Percentiles rank a stretch among this genome's conserved stretches.
Evolutionary conservation across 92 coral and sea anemone genomes (phyloP).

Genomic region (Parazoanthus atlanticus): DNA sequence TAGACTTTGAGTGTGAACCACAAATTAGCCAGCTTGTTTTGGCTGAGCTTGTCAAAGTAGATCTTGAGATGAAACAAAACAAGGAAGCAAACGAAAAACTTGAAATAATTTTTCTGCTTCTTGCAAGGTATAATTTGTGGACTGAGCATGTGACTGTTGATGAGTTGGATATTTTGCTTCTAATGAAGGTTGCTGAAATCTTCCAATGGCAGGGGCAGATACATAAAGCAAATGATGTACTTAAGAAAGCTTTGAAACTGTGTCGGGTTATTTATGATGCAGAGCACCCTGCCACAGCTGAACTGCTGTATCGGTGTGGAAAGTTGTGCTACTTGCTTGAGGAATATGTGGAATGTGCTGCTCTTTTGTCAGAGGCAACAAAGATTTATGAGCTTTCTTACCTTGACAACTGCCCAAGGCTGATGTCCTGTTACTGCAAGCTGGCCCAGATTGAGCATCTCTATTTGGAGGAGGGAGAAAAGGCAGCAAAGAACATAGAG

Average conservation of each 20-base stretch:
- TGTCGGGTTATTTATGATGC: background rate
- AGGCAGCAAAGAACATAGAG: constrained; percentile 8
- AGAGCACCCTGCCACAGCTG: constrained; percentile 21
- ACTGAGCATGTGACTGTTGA: background rate
- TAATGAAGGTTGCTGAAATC: constrained; percentile 1
- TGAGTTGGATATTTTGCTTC: background rate
- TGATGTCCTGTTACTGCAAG: constrained; percentile 8
- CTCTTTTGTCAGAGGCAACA: background rate
- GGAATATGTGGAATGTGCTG: constrained; percentile 8
- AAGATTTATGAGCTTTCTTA: background rate
- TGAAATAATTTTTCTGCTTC: background rate
- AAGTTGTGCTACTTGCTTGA: background rate
- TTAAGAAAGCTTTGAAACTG: background rate
- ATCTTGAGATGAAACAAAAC: constrained; percentile 6
- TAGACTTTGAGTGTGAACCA: background rate
- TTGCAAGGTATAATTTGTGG: background rate
- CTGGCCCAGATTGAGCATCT: background rate
- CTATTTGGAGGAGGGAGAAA: background rate
- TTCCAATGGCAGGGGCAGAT: background rate
- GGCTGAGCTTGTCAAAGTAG: background rate
- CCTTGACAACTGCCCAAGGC: background rate
- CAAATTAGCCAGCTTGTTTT: background rate
- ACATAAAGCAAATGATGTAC: background rate
- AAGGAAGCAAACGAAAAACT: background rate
- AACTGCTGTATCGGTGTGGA: constrained; percentile 3